Evolutionary conservation across 2,888 invertebrate genomes (phyloP), one percentile per base, ranked within the genome.

Genomic region (Lottia gigantea): DNA sequence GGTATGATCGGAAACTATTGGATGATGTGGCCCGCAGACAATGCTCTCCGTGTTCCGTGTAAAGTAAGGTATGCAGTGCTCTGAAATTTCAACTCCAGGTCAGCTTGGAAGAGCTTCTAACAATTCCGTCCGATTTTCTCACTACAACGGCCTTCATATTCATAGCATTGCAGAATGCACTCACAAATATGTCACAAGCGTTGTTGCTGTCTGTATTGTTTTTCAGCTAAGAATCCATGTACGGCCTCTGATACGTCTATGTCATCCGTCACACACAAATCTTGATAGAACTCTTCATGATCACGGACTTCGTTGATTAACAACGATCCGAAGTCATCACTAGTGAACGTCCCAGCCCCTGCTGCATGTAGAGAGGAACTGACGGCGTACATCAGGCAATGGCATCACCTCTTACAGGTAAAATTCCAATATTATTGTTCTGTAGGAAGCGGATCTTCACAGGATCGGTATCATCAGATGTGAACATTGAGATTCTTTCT

Each of bases 101-200:
- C 64, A 26, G 23, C 72, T 19, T 46, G 68, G 68, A 25, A 71
- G 46, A 26, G 67, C n/a, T 31, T 64, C 49, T 14, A 71, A 46
- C 55, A 26, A 8, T 67, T 23, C 64, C 15, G 62, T 67, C 62
- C 16, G 55, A 26, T 63, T 62, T 64, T 66, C 67, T 49, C 46
- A 72, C 67, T 19, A 72, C 61, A 67, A 70, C 61, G 65, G 62
- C 71, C 67, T 71, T 71, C 68, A 71, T 71, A 47, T 26, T 26
- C 65, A 68, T 61, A 14, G 71, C 72, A 67, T 72, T 72, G 66
- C 72, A 72, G 7, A 72, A 64, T 46, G 72, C 66, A 66, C 25
- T 69, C 19, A 72, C 68, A 46, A 64, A 72, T 19, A 66, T 49
- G 46, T 69, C 69, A 49, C 72, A 72, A 1, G 64, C 46, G 26